A percentile compares a stretch with the other conserved stretches of the same genome.
These are phyloP conservation scores for Xyrauchen texanus DNA, from an alignment of 2,113 vertebrate genomes.

Conservation along the genomic window DNA sequence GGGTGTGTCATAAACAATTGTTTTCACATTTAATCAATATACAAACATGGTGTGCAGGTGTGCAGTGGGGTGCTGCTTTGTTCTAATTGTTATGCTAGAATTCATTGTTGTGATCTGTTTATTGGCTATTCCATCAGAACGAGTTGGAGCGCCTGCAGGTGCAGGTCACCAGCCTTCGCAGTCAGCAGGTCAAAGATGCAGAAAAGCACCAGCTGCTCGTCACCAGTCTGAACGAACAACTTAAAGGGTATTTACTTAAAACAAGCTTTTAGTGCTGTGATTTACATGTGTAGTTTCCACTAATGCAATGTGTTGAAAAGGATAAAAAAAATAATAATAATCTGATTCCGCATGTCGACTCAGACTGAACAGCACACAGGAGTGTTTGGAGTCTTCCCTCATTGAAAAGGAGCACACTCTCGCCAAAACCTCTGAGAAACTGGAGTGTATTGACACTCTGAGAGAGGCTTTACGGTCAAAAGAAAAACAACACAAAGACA, in stretches of 20 bases:
- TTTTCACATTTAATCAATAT: not conserved
- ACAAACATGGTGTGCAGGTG: not conserved
- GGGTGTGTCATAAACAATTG: not conserved
- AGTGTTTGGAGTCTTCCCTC: constrained; percentile 82
- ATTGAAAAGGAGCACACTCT: constrained; percentile 85
- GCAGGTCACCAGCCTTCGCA: constrained; percentile 76
- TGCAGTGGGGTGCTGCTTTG: constrained; percentile 46
- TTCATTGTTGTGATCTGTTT: not conserved
- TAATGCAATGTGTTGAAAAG: not conserved
- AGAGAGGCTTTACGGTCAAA: constrained; percentile 74
- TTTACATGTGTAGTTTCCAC: no score
- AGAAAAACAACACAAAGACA: constrained; percentile 74
- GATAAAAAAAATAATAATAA: not conserved
- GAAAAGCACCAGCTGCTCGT: constrained; percentile 84
- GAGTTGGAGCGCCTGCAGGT: constrained; percentile 83
- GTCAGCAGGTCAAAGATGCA: constrained; percentile 78
- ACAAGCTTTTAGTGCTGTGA: not conserved
- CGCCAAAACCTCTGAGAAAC: constrained; percentile 71
- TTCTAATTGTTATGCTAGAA: not conserved
- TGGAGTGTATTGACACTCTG: constrained; percentile 75
- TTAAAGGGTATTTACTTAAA: constrained; percentile 76
- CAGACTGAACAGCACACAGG: constrained; percentile 81
- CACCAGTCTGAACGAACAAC: constrained; percentile 81
- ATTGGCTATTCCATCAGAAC: constrained; percentile 66
- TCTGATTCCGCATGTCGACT: not conserved